Evolutionary conservation across 2,797 vertebrate genomes (phyloP), one percentile per base, ranked within the genome.

Genomic region (Xyrichtys novacula): DNA sequence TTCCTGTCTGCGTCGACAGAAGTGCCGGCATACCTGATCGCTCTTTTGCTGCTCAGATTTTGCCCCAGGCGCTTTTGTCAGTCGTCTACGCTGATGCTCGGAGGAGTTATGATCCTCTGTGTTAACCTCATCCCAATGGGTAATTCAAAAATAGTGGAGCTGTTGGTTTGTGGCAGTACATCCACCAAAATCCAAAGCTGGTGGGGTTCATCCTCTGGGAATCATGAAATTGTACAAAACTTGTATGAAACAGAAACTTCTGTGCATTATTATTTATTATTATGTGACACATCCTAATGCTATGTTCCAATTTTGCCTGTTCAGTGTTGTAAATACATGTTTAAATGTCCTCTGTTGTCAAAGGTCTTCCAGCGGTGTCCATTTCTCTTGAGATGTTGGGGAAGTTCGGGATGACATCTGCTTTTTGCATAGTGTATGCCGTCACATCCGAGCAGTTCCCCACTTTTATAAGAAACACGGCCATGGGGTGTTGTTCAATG

Each of bases 381-480:
- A 68, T 90, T 36, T 28, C 83, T 31, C 74, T 91, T 12, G 88
- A 90, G 67, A 96, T 97, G 95, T 5, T 94, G 39, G 96, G 96
- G 22, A 97, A 96, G 56, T 96, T 97, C 32, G 94, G 95, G 44
- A 76, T 97, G 71, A 96, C 96, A 0, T 55, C 95, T 10, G 94
- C 95, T 5, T 96, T 97, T 46, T 93, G 95, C 22, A 93, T 97
- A 29, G 94, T 96, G 50, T 98, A 97, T 4, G 86, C 95, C 22
- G 92, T 95, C 83, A 95, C 96, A 0, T 93, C 96, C 0, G 96
- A 98, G 85, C 91, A 96, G 32, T 96, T 96, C 71, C 95, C 97
- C 31, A 97, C 97, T 0, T 95, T 97, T 1, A 93, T 97, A 74
- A 94, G 96, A 36, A 97, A 96, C 76, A 96, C 96, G 87, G 96